Evolutionary conservation across 2,888 invertebrate genomes (phyloP).

Genomic region (Neelides folsomi): DNA sequence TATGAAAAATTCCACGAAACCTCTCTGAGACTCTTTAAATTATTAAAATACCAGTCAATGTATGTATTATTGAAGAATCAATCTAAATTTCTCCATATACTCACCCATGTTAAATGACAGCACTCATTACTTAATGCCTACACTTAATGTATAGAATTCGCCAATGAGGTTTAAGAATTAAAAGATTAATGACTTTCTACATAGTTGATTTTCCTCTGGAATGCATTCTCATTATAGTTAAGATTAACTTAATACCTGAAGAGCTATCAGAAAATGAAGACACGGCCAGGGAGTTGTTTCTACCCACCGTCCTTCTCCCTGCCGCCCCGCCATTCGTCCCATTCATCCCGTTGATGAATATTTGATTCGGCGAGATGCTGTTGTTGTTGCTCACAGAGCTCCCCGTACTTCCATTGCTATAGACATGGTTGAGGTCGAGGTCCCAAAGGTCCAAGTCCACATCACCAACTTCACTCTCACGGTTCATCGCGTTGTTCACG

Average conservation of each 20-base stretch:
- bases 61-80: no score
- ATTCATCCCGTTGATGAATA: conserved; percentile 10
- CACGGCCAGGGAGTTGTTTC: conserved; percentile 39
- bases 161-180: no score
- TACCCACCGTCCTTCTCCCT: conserved; percentile 37
- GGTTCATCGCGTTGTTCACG: conserved; percentile 17
- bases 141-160: no score
- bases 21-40: no score
- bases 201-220: no score
- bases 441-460: conserved; percentile 69
- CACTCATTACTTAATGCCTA: no score
- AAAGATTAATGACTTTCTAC: no score
- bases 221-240: no score
- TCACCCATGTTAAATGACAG: no score
- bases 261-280: conserved; percentile 38
- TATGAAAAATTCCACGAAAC: no score
- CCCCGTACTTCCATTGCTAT: conserved; percentile 19
- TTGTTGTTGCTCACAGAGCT: conserved; percentile 13
- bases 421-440: conserved; percentile 46
- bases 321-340: conserved; percentile 20
- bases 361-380: conserved; percentile 1
- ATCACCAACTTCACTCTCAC: conserved; percentile 48
- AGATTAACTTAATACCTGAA: conserved; percentile 16
- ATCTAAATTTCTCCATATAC: no score
- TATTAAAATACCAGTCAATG: no score